Evolutionary conservation across 2,113 vertebrate genomes (phyloP), one percentile per base, ranked within the genome.

Genomic region (Halichoeres trimaculatus): DNA sequence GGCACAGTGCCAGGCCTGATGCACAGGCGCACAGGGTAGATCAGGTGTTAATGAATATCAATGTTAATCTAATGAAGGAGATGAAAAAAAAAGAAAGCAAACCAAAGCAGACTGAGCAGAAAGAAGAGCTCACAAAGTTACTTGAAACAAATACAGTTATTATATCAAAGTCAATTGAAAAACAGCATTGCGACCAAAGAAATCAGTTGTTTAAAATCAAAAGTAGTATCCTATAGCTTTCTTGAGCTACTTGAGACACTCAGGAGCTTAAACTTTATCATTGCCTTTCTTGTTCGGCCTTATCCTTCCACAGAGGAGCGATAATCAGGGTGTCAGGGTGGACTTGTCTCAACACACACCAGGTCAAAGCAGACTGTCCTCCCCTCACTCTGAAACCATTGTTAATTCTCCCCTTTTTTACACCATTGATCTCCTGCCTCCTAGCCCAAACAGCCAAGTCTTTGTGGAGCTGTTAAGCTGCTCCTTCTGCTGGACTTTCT

Each of bases 41-140:
- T 90, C 85, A 81, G 76, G 80, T 87, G 83, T 91, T 89, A 90
- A 90, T 90, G 87, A 86, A 91, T 85, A 87, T 83, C 84, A 86
- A 86, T 85, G 72, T 68, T 91, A 80, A 61, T 80, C 72, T 85
- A 83, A 88, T 85, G 58, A 73, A 70, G 63, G 59, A 56, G 62
- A 34, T 40, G 38, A 52, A 67, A 34, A 47, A 72, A 40, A 16
- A 67, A 0, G 2, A 65, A 53, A 53, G 54, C 20, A 20, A 62
- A n/a, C 20, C 24, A 48, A 19, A 68, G 35, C 17, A 50, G 3
- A 62, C 35, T 11, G 7, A 41, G 13, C 59, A 51, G 43, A 65
- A 26, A 55, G 47, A 74, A 58, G 38, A 63, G 43, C 43, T 19
- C 17, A 19, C 43, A 45, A 17, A 45, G 43, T 16, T 5, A 45